Conservation (phyloP, 2,888 invertebrate genomes). For the Sipha maydis region DNA sequence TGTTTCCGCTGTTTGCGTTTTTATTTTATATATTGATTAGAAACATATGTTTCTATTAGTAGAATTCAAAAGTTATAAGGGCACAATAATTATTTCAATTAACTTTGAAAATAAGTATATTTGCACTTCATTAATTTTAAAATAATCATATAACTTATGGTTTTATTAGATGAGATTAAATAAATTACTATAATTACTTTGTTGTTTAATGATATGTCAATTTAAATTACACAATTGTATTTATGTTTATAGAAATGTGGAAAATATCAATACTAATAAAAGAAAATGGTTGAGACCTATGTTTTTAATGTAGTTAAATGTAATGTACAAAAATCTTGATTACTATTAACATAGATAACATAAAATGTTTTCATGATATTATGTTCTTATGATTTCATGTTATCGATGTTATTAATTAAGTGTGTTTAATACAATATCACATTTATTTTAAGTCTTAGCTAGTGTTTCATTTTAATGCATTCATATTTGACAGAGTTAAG, state of each 20-base stretch:
- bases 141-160: not conserved
- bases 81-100: not conserved
- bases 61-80: not conserved
- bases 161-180: not conserved
- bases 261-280: not conserved
- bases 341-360: not conserved
- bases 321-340: not conserved
- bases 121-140: not conserved
- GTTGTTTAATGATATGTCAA: not conserved
- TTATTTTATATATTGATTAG: not conserved
- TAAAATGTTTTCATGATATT: not conserved
- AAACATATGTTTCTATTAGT: not conserved
- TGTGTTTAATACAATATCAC: not conserved
- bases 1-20: not conserved
- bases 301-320: not conserved
- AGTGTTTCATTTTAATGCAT: not conserved
- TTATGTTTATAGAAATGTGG: not conserved
- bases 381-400: not conserved
- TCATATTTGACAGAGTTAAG: not conserved
- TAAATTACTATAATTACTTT: not conserved
- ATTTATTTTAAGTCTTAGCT: not conserved
- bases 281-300: not conserved
- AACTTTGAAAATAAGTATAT: conserved; percentile 7
- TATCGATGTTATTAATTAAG: not conserved
- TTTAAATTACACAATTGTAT: not conserved